These are phyloP conservation scores for Rhizoglyphus robini DNA, from an alignment of 1,140 invertebrate species.

Conservation along the genomic window DNA sequence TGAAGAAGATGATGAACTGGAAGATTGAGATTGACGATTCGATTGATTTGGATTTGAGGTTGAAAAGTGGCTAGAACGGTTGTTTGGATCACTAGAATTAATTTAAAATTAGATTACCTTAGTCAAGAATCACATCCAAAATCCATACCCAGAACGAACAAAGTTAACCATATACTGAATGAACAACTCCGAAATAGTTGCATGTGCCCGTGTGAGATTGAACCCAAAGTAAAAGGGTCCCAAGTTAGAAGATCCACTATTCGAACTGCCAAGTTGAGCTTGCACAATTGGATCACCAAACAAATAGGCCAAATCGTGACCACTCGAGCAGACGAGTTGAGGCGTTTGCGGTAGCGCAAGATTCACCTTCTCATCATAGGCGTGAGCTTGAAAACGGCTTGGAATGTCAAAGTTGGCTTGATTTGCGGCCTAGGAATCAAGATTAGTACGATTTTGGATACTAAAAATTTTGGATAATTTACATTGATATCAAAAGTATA, in stretches of 20 bases:
- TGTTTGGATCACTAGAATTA: slow-evolving; percentile 4
- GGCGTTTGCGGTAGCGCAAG: slow-evolving; percentile 34
- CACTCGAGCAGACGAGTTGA: slow-evolving; percentile 41
- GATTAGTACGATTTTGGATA: no score
- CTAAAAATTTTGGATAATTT: background rate
- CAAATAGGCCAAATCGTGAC: slow-evolving; percentile 43
- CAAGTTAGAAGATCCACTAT: slow-evolving; percentile 36
- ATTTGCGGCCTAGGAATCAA: no score
- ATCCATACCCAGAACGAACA: slow-evolving; percentile 30
- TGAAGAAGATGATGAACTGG: background rate
- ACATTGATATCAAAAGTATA: background rate
- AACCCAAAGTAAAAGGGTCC: slow-evolving; percentile 36
- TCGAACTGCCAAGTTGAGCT: slow-evolving; percentile 53
- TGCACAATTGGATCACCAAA: slow-evolving; percentile 50
- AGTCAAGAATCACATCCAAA: background rate
- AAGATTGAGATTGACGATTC: background rate
- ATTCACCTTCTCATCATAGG: no score
- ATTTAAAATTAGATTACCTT: background rate
- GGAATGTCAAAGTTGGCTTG: no score
- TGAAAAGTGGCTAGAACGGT: background rate
- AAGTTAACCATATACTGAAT: slow-evolving; percentile 94
- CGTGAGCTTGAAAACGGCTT: no score
- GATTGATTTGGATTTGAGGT: background rate
- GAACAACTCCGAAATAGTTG: slow-evolving; percentile 71
- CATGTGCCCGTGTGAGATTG: slow-evolving; percentile 79